Evolutionary conservation across 2,113 vertebrate species (phyloP).

Genomic region (Eolophus roseicapilla): DNA sequence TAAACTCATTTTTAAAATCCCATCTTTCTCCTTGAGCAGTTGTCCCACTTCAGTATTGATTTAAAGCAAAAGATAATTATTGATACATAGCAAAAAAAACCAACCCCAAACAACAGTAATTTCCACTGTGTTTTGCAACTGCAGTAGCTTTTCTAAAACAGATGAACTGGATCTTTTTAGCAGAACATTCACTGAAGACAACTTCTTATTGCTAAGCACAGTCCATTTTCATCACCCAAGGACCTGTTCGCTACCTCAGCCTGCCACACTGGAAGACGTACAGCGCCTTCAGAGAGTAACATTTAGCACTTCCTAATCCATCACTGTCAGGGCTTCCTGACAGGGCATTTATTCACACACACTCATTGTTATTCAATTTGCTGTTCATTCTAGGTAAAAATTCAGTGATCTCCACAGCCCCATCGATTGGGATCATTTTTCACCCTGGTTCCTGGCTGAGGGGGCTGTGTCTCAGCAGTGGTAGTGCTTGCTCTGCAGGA

Average conservation of each 20-base stretch:
- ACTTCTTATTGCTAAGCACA: not conserved
- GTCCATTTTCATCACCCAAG: conserved; percentile 39
- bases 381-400: conserved; percentile 77
- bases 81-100: not conserved
- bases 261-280: conserved; percentile 56
- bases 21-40: not conserved
- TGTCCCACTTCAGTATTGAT: not conserved
- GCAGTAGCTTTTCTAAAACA: not conserved
- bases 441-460: conserved; percentile 65
- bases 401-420: conserved; percentile 55
- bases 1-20: not conserved
- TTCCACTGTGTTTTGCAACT: not conserved
- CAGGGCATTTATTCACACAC: conserved; percentile 86
- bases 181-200: not conserved
- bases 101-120: not conserved
- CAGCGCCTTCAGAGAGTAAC: conserved; percentile 64
- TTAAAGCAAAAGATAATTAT: not conserved
- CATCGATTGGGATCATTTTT: conserved; percentile 76
- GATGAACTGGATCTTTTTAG: not conserved
- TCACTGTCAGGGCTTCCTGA: conserved; percentile 86
- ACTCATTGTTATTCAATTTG: conserved; percentile 89
- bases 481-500: conserved; percentile 64
- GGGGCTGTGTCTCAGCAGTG: conserved; percentile 64
- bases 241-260: conserved; percentile 60
- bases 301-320: conserved; percentile 79